phyloP scores from a whole-genome alignment of 2,797 vertebrate species.

The Semotilus atromaculatus region DNA sequence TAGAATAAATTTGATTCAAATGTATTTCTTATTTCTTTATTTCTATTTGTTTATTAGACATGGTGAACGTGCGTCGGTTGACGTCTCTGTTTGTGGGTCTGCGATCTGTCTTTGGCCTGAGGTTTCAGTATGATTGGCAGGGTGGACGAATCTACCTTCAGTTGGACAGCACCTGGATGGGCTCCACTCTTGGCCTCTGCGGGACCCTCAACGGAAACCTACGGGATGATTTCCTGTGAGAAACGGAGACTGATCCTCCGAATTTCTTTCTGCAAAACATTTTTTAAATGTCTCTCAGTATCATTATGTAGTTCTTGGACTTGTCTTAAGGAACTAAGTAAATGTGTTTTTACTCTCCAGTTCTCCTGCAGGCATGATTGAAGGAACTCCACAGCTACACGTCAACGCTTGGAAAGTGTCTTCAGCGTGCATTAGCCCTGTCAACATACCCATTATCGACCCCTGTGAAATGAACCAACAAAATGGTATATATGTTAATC shows the following conservation, averaged over 20 bases:
- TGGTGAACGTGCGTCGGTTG: conserved; percentile 85
- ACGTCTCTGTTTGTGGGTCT: conserved; percentile 92
- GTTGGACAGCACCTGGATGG: conserved; percentile 86
- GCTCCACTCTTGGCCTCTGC: conserved; percentile 91
- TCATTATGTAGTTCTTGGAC: conserved; percentile 28
- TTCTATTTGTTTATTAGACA: conserved; percentile 72
- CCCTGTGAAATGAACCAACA: conserved; percentile 94
- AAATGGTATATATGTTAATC: conserved; percentile 81
- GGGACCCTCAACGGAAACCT: conserved; percentile 97
- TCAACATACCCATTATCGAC: conserved; percentile 92
- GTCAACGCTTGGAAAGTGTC: conserved; percentile 96
- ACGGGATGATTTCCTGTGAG: conserved; percentile 98
- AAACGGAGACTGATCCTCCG: not conserved
- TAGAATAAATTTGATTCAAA: not conserved
- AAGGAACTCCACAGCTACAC: conserved; percentile 97
- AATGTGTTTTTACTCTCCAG: conserved; percentile 68
- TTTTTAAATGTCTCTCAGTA: conserved; percentile 8
- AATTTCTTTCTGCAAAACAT: conserved; percentile 1
- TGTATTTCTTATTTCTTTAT: not conserved
- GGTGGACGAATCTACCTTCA: conserved; percentile 93
- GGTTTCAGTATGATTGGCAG: conserved; percentile 86
- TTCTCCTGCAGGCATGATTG: conserved; percentile 97
- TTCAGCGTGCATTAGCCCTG: conserved; percentile 89
- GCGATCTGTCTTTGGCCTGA: conserved; percentile 88
- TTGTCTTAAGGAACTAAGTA: conserved; percentile 22